Percentiles rank a stretch among this genome's conserved stretches.
These are phyloP conservation scores for Sinocyclocheilus anshuiensis DNA, from an alignment of 2,113 vertebrate species.

Conservation along the genomic window DNA sequence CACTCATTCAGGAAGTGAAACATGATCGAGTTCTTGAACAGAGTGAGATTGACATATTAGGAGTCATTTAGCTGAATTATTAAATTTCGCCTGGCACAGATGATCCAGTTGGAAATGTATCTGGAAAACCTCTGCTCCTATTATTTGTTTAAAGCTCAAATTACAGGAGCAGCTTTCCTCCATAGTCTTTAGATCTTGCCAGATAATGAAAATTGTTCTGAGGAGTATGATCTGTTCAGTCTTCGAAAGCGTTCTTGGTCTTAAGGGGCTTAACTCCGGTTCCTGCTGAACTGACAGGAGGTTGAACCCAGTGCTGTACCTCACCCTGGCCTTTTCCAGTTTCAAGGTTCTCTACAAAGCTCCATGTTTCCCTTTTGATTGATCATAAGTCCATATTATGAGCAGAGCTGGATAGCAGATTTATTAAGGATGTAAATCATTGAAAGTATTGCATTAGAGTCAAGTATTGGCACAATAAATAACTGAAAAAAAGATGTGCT, in stretches of 20 bases:
- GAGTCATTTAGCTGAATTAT: slow-evolving; percentile 36
- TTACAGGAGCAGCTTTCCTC: slow-evolving; percentile 75
- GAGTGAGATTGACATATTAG: slow-evolving; percentile 21
- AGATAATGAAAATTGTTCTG: not conserved
- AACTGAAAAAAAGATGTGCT: not conserved
- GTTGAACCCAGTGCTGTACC: slow-evolving; percentile 73
- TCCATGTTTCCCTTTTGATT: not conserved
- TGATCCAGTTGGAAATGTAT: slow-evolving; percentile 39
- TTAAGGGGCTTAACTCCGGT: slow-evolving; percentile 82
- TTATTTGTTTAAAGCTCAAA: slow-evolving; percentile 70
- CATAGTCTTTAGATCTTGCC: slow-evolving; percentile 50
- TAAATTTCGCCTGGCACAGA: slow-evolving; percentile 17
- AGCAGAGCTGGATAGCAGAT: not conserved
- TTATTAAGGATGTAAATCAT: not conserved
- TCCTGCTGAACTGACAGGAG: slow-evolving; percentile 88
- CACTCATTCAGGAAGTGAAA: not conserved
- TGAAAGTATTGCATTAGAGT: not conserved
- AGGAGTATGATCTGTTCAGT: slow-evolving; percentile 11
- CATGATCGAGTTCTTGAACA: not conserved
- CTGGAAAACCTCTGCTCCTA: slow-evolving; percentile 77
- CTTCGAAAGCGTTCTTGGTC: slow-evolving; percentile 47
- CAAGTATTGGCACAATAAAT: not conserved
- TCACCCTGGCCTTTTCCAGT: slow-evolving; percentile 43
- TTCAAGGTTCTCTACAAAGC: not conserved
- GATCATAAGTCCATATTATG: not conserved